Evolutionary conservation across 2,888 invertebrate species (phyloP).

Genomic region (Cerastis rubricosa): DNA sequence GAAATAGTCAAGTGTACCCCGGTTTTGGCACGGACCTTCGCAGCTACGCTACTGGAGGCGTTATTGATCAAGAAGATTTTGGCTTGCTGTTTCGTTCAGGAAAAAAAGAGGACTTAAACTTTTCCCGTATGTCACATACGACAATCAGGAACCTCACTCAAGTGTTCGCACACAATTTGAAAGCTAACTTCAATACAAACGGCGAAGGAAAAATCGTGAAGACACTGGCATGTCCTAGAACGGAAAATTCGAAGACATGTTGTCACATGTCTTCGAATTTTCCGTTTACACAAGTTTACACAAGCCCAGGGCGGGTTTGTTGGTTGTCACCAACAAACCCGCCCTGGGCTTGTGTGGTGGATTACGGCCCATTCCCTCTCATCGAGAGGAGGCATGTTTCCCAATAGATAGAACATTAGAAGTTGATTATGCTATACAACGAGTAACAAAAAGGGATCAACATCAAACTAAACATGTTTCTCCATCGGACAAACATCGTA

Average conservation of each 20-base stretch:
- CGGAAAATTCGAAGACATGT: neutral
- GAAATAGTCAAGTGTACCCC: conserved; percentile 48
- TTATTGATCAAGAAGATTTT: conserved; percentile 32
- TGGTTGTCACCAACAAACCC: neutral
- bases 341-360: neutral
- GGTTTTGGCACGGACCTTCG: conserved; percentile 51
- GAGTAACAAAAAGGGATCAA: no score
- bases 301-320: no score
- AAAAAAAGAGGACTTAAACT: neutral
- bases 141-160: neutral
- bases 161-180: neutral
- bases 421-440: neutral
- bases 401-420: neutral
- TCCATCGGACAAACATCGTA: no score
- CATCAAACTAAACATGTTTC: no score
- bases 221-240: neutral
- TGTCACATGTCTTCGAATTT: no score
- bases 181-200: neutral
- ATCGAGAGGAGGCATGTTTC: neutral
- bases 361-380: neutral
- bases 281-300: no score
- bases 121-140: neutral
- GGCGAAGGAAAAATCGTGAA: neutral
- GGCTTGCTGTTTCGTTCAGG: neutral
- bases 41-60: neutral